Evolutionary conservation across 1,140 invertebrate species (phyloP).

Genomic region (Drosophila cardini): DNA sequence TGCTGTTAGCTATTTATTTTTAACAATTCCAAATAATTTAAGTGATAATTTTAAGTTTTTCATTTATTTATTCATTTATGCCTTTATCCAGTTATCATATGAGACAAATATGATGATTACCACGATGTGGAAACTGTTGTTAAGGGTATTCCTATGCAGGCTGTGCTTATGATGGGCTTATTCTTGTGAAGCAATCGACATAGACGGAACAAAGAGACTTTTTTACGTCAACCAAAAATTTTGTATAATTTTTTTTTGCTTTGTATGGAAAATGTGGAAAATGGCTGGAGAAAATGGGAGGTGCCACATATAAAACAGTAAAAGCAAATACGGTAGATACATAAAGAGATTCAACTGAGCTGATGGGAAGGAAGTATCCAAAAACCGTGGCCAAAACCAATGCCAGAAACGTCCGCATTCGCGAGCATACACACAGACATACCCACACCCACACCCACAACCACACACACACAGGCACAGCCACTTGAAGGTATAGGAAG

Average conservation of each 20-base stretch:
- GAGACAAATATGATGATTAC: background rate
- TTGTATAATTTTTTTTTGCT: conserved; percentile 34
- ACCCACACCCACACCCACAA: conserved; percentile 7
- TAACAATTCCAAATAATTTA: too few relatives aligned
- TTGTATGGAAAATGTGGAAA: background rate
- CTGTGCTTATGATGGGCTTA: conserved; percentile 49
- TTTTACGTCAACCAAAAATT: conserved; percentile 78
- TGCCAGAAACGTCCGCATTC: conserved; percentile 61
- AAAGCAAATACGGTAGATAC: conserved; percentile 70
- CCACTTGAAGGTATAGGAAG: conserved; percentile 2
- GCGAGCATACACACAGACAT: conserved; percentile 52
- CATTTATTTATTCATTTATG: too few relatives aligned
- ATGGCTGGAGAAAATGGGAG: conserved; percentile 20
- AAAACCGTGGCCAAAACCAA: conserved; percentile 43
- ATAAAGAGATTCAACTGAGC: conserved; percentile 8
- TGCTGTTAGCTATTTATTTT: too few relatives aligned
- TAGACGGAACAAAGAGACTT: conserved; percentile 71
- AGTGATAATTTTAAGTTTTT: too few relatives aligned
- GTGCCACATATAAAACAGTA: conserved; percentile 39
- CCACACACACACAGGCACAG: background rate
- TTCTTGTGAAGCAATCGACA: conserved; percentile 53
- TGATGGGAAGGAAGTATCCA: conserved; percentile 2
- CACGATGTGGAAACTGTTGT: background rate
- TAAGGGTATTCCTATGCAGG: conserved; percentile 19
- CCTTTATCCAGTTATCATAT: too few relatives aligned